Evolutionary conservation across 1,140 invertebrate genomes (phyloP).

Genomic region (Bombus balteatus): DNA sequence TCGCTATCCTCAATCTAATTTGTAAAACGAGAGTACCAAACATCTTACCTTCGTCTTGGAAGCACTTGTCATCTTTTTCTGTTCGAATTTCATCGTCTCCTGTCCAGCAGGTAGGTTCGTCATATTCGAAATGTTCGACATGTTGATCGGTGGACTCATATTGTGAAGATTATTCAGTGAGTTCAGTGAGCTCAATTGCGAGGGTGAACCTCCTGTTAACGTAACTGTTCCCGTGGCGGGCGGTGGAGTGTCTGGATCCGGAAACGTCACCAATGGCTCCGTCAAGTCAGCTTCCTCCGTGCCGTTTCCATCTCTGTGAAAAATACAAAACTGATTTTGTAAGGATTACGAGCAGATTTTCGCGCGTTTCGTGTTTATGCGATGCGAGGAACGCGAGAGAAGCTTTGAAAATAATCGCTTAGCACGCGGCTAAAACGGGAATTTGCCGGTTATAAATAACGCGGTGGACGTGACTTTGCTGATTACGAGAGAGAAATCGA

Average conservation of each 20-base stretch:
- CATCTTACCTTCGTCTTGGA: slow-evolving; percentile 87
- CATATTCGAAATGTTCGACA: slow-evolving; percentile 75
- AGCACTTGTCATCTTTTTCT: slow-evolving; percentile 89
- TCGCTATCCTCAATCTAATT: too few species aligned
- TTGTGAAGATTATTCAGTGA: slow-evolving; percentile 81
- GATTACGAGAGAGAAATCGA: slow-evolving; percentile 3
- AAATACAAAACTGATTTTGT: slow-evolving; percentile 10
- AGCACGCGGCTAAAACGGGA: slow-evolving; percentile 26
- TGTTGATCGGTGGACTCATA: slow-evolving; percentile 73
- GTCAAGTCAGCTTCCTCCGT: slow-evolving; percentile 81
- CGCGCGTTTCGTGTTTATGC: not conserved
- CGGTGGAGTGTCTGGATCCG: slow-evolving; percentile 88
- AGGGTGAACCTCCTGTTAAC: slow-evolving; percentile 73
- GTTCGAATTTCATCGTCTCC: slow-evolving; percentile 90
- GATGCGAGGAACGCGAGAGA: not conserved
- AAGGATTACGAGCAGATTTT: not conserved
- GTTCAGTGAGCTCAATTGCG: slow-evolving; percentile 79
- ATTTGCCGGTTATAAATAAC: slow-evolving; percentile 42
- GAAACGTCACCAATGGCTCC: slow-evolving; percentile 90
- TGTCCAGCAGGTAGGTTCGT: slow-evolving; percentile 78
- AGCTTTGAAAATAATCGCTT: slow-evolving; percentile 27
- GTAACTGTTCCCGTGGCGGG: slow-evolving; percentile 72
- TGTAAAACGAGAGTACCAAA: not conserved
- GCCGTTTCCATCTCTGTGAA: slow-evolving; percentile 73
- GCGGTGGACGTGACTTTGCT: slow-evolving; percentile 23